Evolutionary conservation across 2,113 vertebrate species (phyloP).

Genomic region (Mobula birostris): DNA sequence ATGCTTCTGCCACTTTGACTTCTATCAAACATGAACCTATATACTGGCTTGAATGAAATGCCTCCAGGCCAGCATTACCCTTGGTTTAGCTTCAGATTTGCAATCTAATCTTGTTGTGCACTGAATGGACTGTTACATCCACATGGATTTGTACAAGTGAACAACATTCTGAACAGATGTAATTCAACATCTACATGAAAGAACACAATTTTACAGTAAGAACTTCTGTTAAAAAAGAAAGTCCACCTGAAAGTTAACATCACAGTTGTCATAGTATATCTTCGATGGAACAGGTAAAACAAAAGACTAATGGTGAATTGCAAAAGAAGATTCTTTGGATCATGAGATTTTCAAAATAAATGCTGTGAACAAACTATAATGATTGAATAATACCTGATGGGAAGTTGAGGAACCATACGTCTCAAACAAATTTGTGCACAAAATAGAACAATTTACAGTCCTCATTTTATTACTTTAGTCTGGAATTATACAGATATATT

Average conservation of each 20-base stretch:
- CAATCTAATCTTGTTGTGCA: not conserved
- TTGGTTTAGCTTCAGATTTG: not conserved
- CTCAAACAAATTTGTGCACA: not conserved
- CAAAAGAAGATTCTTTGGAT: not conserved
- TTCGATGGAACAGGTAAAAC: not conserved
- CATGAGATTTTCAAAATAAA: not conserved
- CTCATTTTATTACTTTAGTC: not conserved
- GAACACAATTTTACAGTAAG: conserved; percentile 4
- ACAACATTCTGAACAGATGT: conserved; percentile 16
- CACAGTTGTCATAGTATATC: not conserved
- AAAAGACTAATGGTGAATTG: not conserved
- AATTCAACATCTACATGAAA: not conserved
- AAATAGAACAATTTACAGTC: not conserved
- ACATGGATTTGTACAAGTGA: not conserved
- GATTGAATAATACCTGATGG: not conserved
- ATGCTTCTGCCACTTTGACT: not conserved
- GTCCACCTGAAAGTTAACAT: not conserved
- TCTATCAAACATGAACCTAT: conserved; percentile 1
- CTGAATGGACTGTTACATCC: not conserved
- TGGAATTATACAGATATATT: not conserved
- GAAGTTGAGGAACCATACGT: not conserved
- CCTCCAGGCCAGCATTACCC: not conserved
- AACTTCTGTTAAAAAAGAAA: not conserved
- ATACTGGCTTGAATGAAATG: not conserved
- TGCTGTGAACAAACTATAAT: not conserved